Evolutionary conservation across 1,140 invertebrate genomes (phyloP).

Genomic region (Triops longicaudatus): DNA sequence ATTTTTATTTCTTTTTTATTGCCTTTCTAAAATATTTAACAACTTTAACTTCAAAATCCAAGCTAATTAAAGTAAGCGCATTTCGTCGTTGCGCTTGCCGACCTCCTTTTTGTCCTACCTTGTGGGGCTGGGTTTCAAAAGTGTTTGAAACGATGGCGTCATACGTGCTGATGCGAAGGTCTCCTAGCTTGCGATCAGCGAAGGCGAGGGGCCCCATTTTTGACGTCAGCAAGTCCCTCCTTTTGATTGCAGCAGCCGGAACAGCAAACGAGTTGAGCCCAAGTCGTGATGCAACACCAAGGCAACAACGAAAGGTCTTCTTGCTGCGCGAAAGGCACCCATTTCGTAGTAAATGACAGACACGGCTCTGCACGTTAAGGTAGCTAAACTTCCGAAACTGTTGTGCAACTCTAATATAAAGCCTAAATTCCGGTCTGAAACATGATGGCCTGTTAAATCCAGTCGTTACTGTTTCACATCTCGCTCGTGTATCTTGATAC

Average conservation of each 20-base stretch:
- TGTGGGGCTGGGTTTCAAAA: not conserved
- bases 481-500: not conserved
- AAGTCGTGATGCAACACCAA: not conserved
- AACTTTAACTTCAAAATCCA: too few relatives aligned
- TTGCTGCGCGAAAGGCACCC: not conserved
- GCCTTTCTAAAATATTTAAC: too few relatives aligned
- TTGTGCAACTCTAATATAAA: too few relatives aligned
- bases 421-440: not conserved
- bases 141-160: constrained; percentile 7
- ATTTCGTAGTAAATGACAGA: too few relatives aligned
- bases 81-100: not conserved
- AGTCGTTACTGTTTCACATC: not conserved
- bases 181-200: not conserved
- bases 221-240: not conserved
- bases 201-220: constrained; percentile 2
- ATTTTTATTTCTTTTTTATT: too few relatives aligned
- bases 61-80: too few relatives aligned
- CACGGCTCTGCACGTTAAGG: too few relatives aligned
- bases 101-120: not conserved
- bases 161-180: not conserved
- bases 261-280: not conserved
- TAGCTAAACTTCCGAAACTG: too few relatives aligned
- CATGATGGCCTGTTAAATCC: not conserved
- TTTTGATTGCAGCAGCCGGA: not conserved
- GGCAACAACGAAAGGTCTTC: not conserved